Evolutionary conservation across 2,113 vertebrate genomes (phyloP).

Genomic region (Neoarius graeffei): DNA sequence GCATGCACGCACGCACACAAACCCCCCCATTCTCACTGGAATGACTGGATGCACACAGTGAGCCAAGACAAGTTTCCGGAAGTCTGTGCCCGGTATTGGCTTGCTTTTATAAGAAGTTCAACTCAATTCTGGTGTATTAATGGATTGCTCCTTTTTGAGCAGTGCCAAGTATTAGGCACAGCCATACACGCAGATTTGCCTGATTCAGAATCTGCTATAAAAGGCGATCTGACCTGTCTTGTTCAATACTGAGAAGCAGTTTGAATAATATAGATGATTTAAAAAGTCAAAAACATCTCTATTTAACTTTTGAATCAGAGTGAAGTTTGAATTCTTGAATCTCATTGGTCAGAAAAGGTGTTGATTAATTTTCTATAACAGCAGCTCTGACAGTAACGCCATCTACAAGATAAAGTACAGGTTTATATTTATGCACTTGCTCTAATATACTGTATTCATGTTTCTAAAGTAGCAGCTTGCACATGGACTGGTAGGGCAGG

Average conservation of each 20-base stretch:
- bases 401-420: not conserved
- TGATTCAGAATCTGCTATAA: conserved; percentile 4
- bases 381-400: not conserved
- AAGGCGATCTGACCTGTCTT: not conserved
- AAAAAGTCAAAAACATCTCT: not conserved
- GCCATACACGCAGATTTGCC: not conserved
- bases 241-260: not conserved
- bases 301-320: not conserved
- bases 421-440: not conserved
- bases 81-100: conserved; percentile 27
- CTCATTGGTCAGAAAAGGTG: not conserved
- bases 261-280: not conserved
- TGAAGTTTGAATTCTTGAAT: not conserved
- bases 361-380: not conserved
- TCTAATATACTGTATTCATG: not conserved
- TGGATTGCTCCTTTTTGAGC: not conserved
- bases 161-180: not conserved
- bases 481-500: not conserved
- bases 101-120: conserved; percentile 37
- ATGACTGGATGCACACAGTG: conserved; percentile 45
- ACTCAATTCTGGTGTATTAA: conserved; percentile 20
- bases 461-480: not conserved
- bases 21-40: conserved; percentile 48
- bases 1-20: conserved; percentile 25
- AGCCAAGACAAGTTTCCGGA: conserved; percentile 49